Conservation (phyloP, 1,140 invertebrate genomes). For the Drosophila ironensis region DNA sequence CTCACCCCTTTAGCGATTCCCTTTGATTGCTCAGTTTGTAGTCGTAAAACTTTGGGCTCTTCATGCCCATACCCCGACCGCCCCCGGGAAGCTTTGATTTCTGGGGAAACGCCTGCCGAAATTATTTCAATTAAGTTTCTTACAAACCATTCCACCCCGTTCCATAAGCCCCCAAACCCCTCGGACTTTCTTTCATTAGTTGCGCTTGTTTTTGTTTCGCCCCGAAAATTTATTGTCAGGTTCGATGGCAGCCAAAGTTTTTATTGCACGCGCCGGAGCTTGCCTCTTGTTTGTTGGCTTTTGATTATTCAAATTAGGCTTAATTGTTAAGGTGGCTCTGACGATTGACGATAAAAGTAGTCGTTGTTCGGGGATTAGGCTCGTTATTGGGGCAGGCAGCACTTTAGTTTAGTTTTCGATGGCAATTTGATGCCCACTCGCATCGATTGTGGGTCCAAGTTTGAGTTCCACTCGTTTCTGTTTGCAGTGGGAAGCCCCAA, state of each 20-base stretch:
- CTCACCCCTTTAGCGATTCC: conserved; percentile 32
- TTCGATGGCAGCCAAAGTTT: conserved; percentile 72
- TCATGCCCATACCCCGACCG: background rate
- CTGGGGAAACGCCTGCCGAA: conserved; percentile 38
- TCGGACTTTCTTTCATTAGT: conserved; percentile 63
- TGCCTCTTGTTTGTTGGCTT: conserved; percentile 68
- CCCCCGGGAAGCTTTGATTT: conserved; percentile 3
- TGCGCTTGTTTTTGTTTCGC: conserved; percentile 59
- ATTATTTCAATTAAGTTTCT: conserved; percentile 79
- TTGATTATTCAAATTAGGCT: conserved; percentile 77
- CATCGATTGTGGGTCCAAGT: background rate
- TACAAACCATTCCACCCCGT: conserved; percentile 32
- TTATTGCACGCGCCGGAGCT: conserved; percentile 60
- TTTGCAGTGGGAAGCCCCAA: conserved; percentile 45
- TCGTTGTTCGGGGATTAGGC: background rate
- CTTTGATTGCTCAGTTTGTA: conserved; percentile 68
- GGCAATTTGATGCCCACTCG: background rate
- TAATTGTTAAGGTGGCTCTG: conserved; percentile 70
- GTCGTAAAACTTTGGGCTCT: conserved; percentile 49
- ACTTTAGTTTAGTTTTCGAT: conserved; percentile 1
- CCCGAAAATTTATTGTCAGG: conserved; percentile 68
- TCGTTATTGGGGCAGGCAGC: conserved; percentile 8
- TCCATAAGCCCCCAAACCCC: background rate
- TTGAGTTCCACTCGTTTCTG: conserved; percentile 6
- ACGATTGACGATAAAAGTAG: conserved; percentile 9